Percentiles rank a stretch among this genome's conserved stretches.
Evolutionary conservation across 2,797 vertebrate species (phyloP).

Genomic region (Myotis findleyi): DNA sequence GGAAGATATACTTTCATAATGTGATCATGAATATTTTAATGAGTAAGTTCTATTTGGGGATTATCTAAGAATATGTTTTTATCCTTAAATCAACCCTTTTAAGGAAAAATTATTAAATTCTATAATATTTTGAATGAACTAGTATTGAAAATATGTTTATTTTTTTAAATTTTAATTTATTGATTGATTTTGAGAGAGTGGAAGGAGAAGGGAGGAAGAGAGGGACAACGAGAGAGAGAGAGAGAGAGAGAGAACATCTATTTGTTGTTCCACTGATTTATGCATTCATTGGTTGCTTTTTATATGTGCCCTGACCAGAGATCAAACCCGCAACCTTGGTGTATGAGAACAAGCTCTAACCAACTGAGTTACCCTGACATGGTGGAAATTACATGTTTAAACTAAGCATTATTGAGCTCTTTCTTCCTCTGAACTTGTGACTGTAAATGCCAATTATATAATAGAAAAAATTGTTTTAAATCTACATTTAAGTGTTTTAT

Average conservation of each 20-base stretch:
- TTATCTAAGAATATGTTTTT: conserved; percentile 7
- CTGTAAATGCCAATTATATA: not conserved
- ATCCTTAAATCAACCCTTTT: conserved; percentile 39
- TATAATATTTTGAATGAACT: conserved; percentile 32
- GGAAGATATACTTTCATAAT: not conserved
- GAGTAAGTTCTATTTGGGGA: not conserved
- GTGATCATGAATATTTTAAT: conserved; percentile 12
- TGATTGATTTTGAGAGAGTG: not conserved
- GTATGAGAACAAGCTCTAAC: not conserved
- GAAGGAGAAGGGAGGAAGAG: not conserved
- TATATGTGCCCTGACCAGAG: not conserved
- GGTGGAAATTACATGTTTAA: not conserved
- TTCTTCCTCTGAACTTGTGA: conserved; percentile 12
- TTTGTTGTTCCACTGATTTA: not conserved
- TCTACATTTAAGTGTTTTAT: not conserved
- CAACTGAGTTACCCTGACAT: not conserved
- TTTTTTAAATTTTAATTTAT: not conserved
- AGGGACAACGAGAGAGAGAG: not conserved
- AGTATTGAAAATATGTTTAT: not conserved
- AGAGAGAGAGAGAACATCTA: not conserved
- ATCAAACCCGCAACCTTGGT: not conserved
- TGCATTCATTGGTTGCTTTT: not conserved
- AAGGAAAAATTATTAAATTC: conserved; percentile 34
- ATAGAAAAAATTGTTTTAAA: not conserved
- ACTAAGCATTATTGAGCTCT: not conserved